These are phyloP conservation scores for Endomychus coccineus DNA, from an alignment of 2,888 invertebrate species.

Conservation along the genomic window DNA sequence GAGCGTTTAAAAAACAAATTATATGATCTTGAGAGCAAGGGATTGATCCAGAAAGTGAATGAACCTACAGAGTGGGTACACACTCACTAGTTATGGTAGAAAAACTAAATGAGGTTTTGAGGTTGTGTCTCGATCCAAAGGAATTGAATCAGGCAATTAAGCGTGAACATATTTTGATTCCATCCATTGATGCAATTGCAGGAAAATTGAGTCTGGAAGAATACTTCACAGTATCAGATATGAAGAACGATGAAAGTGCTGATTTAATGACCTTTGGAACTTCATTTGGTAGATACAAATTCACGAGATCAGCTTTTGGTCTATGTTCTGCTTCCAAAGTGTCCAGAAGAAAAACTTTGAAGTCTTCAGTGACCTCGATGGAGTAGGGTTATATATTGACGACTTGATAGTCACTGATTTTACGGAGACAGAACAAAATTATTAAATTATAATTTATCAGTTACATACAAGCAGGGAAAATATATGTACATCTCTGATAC, in stretches of 20 bases:
- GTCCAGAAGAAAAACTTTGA: constrained; percentile 9
- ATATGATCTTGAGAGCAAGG: too few species aligned
- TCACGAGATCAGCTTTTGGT: constrained; percentile 11
- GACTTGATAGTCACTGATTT: too few species aligned
- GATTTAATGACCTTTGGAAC: constrained; percentile 12
- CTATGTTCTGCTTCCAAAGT: constrained; percentile 11
- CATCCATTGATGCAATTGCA: constrained; percentile 25
- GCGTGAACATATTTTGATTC: constrained; percentile 27
- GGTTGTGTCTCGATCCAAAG: constrained; percentile 32
- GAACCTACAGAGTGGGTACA: constrained; percentile 10
- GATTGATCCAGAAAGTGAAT: constrained; percentile 9
- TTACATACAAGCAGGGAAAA: constrained; percentile 27
- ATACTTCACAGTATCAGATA: constrained; percentile 3
- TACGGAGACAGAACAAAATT: too few species aligned
- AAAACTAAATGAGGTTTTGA: constrained; percentile 10
- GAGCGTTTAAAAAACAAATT: too few species aligned
- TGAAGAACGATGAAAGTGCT: constrained; percentile 6
- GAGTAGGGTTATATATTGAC: too few species aligned
- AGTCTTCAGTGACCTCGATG: constrained; percentile 4
- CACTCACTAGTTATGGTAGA: constrained; percentile 11
- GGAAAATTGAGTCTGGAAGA: constrained; percentile 9
- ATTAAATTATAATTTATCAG: constrained; percentile 23
- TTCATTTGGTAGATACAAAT: constrained; percentile 13
- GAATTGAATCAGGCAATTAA: constrained; percentile 24
- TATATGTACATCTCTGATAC: constrained; percentile 24